A percentile compares a stretch with the other conserved stretches of the same genome.
Conservation (phyloP, 2,797 vertebrate genomes). For the Pachyuromys duprasi region DNA sequence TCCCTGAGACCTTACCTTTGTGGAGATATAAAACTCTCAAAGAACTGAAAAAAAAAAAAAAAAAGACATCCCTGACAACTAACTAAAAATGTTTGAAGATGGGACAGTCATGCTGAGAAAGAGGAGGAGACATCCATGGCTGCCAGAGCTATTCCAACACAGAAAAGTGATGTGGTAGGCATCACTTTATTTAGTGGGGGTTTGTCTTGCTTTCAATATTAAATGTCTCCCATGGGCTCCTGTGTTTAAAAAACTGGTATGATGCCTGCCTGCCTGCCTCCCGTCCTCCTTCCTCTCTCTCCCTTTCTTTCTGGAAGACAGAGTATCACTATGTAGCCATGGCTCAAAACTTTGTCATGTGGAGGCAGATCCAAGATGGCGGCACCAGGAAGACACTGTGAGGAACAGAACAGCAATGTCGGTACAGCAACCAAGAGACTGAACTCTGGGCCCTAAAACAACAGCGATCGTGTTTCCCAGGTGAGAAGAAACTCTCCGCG, state of each 20-base stretch:
- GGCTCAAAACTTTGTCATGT: no score
- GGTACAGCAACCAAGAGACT: no score
- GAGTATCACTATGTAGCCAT: neutral
- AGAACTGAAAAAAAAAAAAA: neutral
- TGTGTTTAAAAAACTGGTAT: neutral
- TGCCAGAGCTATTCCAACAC: neutral
- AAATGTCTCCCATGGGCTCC: neutral
- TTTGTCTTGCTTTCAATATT: neutral
- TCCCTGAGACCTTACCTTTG: neutral
- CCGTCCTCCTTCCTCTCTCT: accelerated
- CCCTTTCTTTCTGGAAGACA: neutral
- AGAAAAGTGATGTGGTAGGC: neutral
- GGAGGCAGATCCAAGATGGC: no score
- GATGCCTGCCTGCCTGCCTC: neutral
- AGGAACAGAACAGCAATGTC: no score
- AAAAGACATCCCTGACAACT: neutral
- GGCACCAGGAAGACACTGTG: no score
- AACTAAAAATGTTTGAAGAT: neutral
- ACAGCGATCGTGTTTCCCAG: no score
- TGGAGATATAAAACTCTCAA: neutral
- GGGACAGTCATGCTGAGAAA: neutral
- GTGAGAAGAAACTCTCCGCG: no score
- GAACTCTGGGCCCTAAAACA: no score
- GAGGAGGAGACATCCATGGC: neutral
- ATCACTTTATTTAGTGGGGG: neutral